Percentiles rank a stretch among this genome's conserved stretches.
Evolutionary conservation across 2,888 invertebrate species (phyloP).

Genomic region (Drepanosiphum platanoidis): DNA sequence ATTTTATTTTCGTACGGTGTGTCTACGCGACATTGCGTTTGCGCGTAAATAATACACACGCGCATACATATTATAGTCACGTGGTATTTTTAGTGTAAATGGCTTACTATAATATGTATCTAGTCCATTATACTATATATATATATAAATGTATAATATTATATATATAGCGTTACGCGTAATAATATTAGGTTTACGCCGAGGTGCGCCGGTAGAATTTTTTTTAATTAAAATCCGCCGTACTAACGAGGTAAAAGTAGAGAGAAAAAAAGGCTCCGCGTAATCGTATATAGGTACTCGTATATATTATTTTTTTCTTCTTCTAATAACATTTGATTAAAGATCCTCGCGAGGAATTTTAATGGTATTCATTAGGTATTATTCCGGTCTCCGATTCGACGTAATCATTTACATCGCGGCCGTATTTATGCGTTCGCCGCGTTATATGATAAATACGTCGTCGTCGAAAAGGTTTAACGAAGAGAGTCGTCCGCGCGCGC

Average conservation of each 20-base stretch:
- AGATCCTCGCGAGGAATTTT: conserved; percentile 5
- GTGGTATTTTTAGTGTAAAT: no score
- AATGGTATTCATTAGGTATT: not conserved
- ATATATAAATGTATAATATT: no score
- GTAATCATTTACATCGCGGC: not conserved
- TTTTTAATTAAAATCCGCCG: not conserved
- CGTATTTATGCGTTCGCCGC: not conserved
- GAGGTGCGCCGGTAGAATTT: not conserved
- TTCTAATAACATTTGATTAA: conserved; percentile 10
- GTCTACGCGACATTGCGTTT: no score
- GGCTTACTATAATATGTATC: no score
- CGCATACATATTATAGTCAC: no score
- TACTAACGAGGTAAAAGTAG: not conserved
- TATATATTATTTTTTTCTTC: not conserved
- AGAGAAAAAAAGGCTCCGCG: not conserved
- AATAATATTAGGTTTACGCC: not conserved
- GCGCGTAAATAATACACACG: no score
- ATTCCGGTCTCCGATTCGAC: conserved; percentile 17
- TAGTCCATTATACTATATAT: not conserved
- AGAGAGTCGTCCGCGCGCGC: not conserved
- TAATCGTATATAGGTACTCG: not conserved
- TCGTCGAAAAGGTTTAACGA: not conserved
- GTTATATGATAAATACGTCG: not conserved
- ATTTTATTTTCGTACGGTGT: no score
- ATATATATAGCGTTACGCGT: not conserved